Percentiles rank a stretch among this genome's conserved stretches.
Evolutionary conservation across 1,140 invertebrate genomes (phyloP).

Genomic region (Drosophila jambulina): DNA sequence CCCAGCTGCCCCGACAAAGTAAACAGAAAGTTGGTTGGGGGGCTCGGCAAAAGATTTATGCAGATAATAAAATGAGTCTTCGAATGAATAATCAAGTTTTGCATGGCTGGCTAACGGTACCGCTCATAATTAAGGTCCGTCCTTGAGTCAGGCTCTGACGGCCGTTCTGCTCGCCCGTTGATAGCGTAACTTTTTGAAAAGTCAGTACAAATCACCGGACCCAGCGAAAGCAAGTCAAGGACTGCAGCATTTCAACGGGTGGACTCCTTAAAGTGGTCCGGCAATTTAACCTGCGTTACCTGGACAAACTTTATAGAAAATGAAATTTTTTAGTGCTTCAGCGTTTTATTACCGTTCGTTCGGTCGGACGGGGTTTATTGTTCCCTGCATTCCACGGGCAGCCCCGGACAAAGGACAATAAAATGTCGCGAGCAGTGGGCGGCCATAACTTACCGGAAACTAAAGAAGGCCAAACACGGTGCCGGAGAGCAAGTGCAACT

Average conservation of each 20-base stretch:
- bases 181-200: slow-evolving; percentile 51
- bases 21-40: slow-evolving; percentile 73
- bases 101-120: slow-evolving; percentile 27
- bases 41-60: slow-evolving; percentile 75
- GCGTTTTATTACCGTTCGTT: slow-evolving; percentile 48
- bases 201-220: slow-evolving; percentile 36
- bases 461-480: slow-evolving; percentile 29
- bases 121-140: slow-evolving; percentile 70
- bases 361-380: slow-evolving; percentile 32
- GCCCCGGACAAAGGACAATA: slow-evolving; percentile 40
- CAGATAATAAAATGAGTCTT: slow-evolving; percentile 82
- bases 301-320: slow-evolving; percentile 38
- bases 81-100: slow-evolving; percentile 80
- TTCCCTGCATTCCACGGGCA: slow-evolving; percentile 39
- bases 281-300: slow-evolving; percentile 34
- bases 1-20: slow-evolving; percentile 41
- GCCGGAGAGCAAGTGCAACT: slow-evolving; percentile 45
- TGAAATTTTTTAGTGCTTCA: slow-evolving; percentile 50
- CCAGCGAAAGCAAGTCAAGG: slow-evolving; percentile 59
- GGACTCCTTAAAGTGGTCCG: slow-evolving; percentile 19
- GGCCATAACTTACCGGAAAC: slow-evolving; percentile 47
- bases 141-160: slow-evolving; percentile 41
- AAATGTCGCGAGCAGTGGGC: slow-evolving; percentile 47
- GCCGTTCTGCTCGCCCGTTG: slow-evolving; percentile 37
- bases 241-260: slow-evolving; percentile 37